Evolutionary conservation across 2,888 invertebrate genomes (phyloP).

Genomic region (Gastrophysa polygoni): DNA sequence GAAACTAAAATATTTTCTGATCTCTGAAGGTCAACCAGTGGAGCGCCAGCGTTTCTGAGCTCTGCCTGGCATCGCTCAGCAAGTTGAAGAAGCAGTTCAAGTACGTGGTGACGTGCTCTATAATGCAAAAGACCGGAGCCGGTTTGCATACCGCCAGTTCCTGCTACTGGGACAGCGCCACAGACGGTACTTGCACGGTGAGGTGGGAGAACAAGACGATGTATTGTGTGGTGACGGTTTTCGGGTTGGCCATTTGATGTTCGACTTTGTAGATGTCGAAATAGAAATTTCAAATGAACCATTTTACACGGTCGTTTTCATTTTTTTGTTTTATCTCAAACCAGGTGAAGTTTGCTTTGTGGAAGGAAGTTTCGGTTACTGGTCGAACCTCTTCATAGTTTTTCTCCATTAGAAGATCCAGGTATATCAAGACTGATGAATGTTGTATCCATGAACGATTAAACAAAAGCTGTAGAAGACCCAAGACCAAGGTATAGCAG

Average conservation of each 20-base stretch:
- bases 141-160: slow-evolving; percentile 83
- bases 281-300: not conserved
- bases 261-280: not conserved
- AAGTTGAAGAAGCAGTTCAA: slow-evolving; percentile 83
- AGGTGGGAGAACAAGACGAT: slow-evolving; percentile 88
- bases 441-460: too few relatives aligned
- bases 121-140: slow-evolving; percentile 84
- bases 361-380: too few relatives aligned
- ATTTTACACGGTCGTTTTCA: too few relatives aligned
- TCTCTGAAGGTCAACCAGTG: slow-evolving; percentile 68
- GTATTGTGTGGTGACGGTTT: slow-evolving; percentile 84
- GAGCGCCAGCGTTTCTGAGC: slow-evolving; percentile 79
- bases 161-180: slow-evolving; percentile 83
- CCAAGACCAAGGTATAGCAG: too few relatives aligned
- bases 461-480: too few relatives aligned
- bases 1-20: too few relatives aligned
- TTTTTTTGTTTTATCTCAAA: too few relatives aligned
- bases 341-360: too few relatives aligned
- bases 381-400: too few relatives aligned
- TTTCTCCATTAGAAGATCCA: too few relatives aligned
- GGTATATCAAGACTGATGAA: too few relatives aligned
- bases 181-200: slow-evolving; percentile 81
- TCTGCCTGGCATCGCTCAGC: slow-evolving; percentile 72
- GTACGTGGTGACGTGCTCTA: slow-evolving; percentile 81
- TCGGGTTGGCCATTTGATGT: slow-evolving; percentile 67